Percentiles rank a stretch among this genome's conserved stretches.
Conservation (phyloP, 1,140 invertebrate genomes). For the Formica selysi region DNA sequence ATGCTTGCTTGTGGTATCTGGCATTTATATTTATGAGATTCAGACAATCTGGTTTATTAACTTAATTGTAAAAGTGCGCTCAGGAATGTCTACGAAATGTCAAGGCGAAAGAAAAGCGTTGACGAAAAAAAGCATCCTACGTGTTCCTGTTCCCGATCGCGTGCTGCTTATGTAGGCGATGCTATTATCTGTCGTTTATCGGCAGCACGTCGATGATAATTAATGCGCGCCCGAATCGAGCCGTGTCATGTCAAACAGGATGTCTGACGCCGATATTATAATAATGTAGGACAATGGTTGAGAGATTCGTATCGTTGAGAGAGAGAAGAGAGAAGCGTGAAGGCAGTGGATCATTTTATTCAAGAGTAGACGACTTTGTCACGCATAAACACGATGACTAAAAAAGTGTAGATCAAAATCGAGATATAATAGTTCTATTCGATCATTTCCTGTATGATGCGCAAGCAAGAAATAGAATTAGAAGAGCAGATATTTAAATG, state of each 20-base stretch:
- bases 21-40: slow-evolving; percentile 27
- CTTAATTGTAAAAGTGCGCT: slow-evolving; percentile 19
- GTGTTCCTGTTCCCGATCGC: slow-evolving; percentile 45
- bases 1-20: background rate
- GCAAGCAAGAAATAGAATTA: background rate
- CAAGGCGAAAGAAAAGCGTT: slow-evolving; percentile 37
- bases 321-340: slow-evolving; percentile 38
- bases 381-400: background rate
- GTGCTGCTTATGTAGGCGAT: slow-evolving; percentile 55
- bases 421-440: background rate
- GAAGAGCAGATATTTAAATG: background rate
- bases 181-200: slow-evolving; percentile 65
- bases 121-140: slow-evolving; percentile 26
- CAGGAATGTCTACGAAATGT: slow-evolving; percentile 21
- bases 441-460: background rate
- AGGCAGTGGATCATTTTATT: slow-evolving; percentile 44
- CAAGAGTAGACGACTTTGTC: background rate
- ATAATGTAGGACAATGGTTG: slow-evolving; percentile 66
- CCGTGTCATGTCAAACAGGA: slow-evolving; percentile 60
- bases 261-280: slow-evolving; percentile 48
- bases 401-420: slow-evolving; percentile 17
- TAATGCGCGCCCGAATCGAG: slow-evolving; percentile 48
- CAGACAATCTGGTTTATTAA: background rate
- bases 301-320: slow-evolving; percentile 47
- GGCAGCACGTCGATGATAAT: slow-evolving; percentile 52